Percentiles rank a stretch among this genome's conserved stretches.
phyloP scores from a whole-genome alignment of 2,113 vertebrate genomes.

The Daboia siamensis region DNA sequence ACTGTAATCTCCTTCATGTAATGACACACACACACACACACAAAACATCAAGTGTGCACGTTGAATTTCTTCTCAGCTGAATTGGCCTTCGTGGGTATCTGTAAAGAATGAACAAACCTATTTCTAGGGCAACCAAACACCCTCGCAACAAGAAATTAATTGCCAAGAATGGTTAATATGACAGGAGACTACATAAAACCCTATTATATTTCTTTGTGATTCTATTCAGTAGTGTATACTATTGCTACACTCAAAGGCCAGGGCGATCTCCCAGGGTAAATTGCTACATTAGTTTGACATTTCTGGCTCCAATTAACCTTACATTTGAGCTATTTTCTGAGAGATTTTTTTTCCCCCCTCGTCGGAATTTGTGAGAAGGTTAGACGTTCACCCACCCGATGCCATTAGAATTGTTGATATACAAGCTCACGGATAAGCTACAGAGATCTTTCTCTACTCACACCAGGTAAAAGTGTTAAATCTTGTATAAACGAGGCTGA shows the following conservation, averaged over 20 bases:
- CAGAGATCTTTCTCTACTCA: constrained; percentile 43
- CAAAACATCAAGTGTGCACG: background rate
- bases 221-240: constrained; percentile 67
- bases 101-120: constrained; percentile 71
- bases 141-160: constrained; percentile 80
- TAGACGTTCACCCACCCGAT: constrained; percentile 60
- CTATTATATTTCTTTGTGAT: constrained; percentile 71
- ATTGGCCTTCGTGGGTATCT: constrained; percentile 64
- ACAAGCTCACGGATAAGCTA: constrained; percentile 51
- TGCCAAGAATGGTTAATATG: constrained; percentile 78
- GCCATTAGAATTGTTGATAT: constrained; percentile 62
- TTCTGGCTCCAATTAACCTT: constrained; percentile 90
- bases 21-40: background rate
- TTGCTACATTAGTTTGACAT: constrained; percentile 86
- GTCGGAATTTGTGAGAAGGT: constrained; percentile 69
- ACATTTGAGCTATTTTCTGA: constrained; percentile 79
- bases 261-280: constrained; percentile 79
- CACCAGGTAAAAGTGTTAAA: constrained; percentile 27
- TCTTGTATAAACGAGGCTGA: background rate
- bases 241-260: constrained; percentile 78
- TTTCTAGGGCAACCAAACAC: constrained; percentile 71
- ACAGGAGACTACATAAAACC: constrained; percentile 80
- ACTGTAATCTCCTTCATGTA: background rate
- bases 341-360: constrained; percentile 54
- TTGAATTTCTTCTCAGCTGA: constrained; percentile 44